phyloP scores from a whole-genome alignment of 2,113 vertebrate species.

The Ranitomeya imitator region DNA sequence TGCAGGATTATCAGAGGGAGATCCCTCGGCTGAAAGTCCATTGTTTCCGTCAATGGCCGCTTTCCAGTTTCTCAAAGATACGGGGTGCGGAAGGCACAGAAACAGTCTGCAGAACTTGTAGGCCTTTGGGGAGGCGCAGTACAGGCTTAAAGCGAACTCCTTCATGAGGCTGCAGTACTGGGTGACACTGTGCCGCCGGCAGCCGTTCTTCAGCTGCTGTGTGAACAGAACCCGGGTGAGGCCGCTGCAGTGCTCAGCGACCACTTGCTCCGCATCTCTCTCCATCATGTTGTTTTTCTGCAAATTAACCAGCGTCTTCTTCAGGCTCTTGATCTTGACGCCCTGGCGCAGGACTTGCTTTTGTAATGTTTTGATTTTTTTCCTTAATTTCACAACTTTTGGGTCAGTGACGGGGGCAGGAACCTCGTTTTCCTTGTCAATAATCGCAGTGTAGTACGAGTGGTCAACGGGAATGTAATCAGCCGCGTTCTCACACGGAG shows the following conservation, averaged over 20 bases:
- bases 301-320: neutral
- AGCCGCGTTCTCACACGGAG: neutral
- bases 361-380: slow-evolving; percentile 30
- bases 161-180: slow-evolving; percentile 25
- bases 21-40: neutral
- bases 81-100: slow-evolving; percentile 17
- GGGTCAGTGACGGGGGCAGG: neutral
- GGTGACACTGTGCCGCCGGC: slow-evolving; percentile 2
- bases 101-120: slow-evolving; percentile 30
- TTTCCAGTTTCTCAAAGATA: slow-evolving; percentile 30
- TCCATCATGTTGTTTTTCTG: slow-evolving; percentile 22
- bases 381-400: neutral
- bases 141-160: slow-evolving; percentile 15
- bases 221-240: slow-evolving; percentile 13
- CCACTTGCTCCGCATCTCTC: neutral
- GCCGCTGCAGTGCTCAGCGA: slow-evolving; percentile 21
- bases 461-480: slow-evolving; percentile 3
- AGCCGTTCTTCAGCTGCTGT: slow-evolving; percentile 21
- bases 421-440: neutral
- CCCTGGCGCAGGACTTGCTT: slow-evolving; percentile 42
- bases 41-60: neutral
- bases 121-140: slow-evolving; percentile 12
- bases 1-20: neutral
- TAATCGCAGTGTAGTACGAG: neutral
- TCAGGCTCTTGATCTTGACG: slow-evolving; percentile 12